A percentile compares a stretch with the other conserved stretches of the same genome.
Conservation (phyloP, 2,113 vertebrate species). For the Hydrolagus affinis region DNA sequence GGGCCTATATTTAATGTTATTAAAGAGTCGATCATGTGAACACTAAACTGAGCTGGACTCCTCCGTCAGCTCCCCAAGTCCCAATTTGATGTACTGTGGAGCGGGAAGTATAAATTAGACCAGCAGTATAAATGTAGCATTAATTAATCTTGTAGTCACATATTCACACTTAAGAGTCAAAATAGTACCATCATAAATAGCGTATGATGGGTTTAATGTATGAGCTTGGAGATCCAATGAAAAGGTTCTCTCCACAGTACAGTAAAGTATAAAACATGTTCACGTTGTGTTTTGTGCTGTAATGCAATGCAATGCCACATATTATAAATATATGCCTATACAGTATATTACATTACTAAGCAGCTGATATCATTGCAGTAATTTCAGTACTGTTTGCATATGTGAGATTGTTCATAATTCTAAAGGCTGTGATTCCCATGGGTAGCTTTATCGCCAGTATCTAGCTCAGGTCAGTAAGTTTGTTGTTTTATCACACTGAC, state of each 20-base stretch:
- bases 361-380: too few relatives aligned
- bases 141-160: neutral
- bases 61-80: too few relatives aligned
- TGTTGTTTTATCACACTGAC: constrained; percentile 29
- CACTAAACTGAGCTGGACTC: too few relatives aligned
- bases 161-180: neutral
- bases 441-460: constrained; percentile 25
- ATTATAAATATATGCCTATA: too few relatives aligned
- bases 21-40: too few relatives aligned
- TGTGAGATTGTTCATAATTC: neutral
- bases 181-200: neutral
- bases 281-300: neutral
- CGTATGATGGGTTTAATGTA: neutral
- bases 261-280: neutral
- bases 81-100: too few relatives aligned
- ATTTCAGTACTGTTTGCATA: neutral
- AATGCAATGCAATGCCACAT: neutral
- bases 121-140: too few relatives aligned
- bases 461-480: constrained; percentile 19
- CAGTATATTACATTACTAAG: too few relatives aligned
- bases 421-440: neutral
- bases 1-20: too few relatives aligned
- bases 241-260: neutral
- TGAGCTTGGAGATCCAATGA: neutral
- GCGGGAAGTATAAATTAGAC: too few relatives aligned